These are phyloP conservation scores for Leptinotarsa undecemlineata DNA, from an alignment of 1,140 invertebrate species.

Conservation along the genomic window DNA sequence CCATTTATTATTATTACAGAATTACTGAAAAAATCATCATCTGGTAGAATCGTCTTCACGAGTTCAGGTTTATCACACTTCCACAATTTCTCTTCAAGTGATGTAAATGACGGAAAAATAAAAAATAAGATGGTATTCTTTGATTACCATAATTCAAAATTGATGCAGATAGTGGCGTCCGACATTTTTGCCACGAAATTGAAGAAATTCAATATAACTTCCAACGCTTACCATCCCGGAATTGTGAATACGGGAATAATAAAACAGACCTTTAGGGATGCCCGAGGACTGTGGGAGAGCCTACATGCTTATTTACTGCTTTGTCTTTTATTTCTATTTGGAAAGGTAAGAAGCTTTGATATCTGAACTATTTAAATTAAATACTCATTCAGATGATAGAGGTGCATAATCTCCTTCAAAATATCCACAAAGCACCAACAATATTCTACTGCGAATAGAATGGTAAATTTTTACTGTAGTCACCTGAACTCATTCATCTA, in stretches of 20 bases:
- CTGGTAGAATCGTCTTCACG: not conserved
- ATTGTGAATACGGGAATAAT: not conserved
- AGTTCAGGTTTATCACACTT: not conserved
- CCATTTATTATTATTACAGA: not conserved
- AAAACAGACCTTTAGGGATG: too few relatives aligned
- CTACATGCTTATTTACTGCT: too few relatives aligned
- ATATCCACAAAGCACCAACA: too few relatives aligned
- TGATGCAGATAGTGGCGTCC: not conserved
- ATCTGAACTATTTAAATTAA: too few relatives aligned
- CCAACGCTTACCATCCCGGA: conserved; percentile 14
- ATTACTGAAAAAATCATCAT: conserved; percentile 1
- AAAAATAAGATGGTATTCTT: not conserved
- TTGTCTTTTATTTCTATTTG: too few relatives aligned
- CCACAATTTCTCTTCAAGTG: not conserved
- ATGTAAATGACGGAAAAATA: not conserved
- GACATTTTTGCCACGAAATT: conserved; percentile 13
- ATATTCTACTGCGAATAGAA: too few relatives aligned
- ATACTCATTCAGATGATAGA: too few relatives aligned
- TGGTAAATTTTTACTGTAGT: too few relatives aligned
- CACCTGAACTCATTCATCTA: too few relatives aligned
- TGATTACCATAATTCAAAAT: conserved; percentile 19
- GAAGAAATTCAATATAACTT: conserved; percentile 9
- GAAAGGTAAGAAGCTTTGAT: too few relatives aligned
- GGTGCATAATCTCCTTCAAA: too few relatives aligned
- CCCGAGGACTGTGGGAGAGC: too few relatives aligned